Evolutionary conservation across 2,888 invertebrate genomes (phyloP), one percentile per base, ranked within the genome.

Genomic region (Cabera pusaria): DNA sequence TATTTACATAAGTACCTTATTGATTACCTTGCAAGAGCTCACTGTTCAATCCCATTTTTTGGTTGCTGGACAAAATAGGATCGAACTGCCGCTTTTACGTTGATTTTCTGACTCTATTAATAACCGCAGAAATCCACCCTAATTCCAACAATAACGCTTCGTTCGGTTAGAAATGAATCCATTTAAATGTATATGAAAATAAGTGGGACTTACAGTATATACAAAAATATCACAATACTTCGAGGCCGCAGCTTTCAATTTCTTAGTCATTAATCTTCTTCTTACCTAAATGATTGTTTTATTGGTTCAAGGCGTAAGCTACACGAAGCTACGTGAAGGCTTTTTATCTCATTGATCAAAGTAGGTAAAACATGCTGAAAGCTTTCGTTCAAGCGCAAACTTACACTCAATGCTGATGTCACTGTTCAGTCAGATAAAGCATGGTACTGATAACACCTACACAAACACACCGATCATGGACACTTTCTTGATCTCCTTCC

Each of bases 181-280:
- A 82, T 86, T 86, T 85, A 87, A 87, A 88, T 85, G 84, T 88
- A 73, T 87, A 87, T 75, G 88, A 88, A 88, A 88, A 88, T 87
- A 87, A 88, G 76, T 85, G 76, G 80, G 84, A 85, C 88, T 88
- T 86, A 88, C 85, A 86, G 82, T 86, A 87, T 88, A 85, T 88
- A 88, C 88, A 88, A 87, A 88, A 87, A 88, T 88, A 88, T 88
- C 88, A 88, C 88, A 88, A 84, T 84, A 87, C 83, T 85, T 87
- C 85, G 87, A 88, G 88, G 88, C 88, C 88, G 88, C 88, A 87
- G 87, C 88, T 87, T 88, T 85, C 82, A 82, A 68, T 82, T 76
- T 75, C 83, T 86, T 82, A 87, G 75, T 83, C 67, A 79, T 77
- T 80, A 83, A 73, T 78, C 72, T 66, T 84, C 79, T 77, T 78